A percentile compares a stretch with the other conserved stretches of the same genome.
These are phyloP conservation scores for Hybos culiciformis DNA, from an alignment of 2,888 invertebrate genomes.

Conservation along the genomic window DNA sequence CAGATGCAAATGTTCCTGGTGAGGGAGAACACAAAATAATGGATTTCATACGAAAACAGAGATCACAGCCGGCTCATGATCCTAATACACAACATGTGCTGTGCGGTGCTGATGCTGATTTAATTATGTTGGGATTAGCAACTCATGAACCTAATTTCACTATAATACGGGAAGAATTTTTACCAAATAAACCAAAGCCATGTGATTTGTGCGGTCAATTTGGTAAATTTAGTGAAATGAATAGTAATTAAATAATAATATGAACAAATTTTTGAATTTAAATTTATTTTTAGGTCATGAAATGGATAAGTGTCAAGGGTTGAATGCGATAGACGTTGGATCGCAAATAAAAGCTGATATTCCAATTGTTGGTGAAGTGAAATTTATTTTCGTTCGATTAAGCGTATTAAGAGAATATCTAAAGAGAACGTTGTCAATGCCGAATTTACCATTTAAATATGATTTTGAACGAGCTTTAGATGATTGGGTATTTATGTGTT, in stretches of 20 bases:
- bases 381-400: conserved; percentile 87
- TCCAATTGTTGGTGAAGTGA: conserved; percentile 58
- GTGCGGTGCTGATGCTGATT: conserved; percentile 96
- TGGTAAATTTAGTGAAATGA: conserved; percentile 31
- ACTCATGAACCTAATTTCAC: conserved; percentile 99
- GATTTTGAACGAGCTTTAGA: conserved; percentile 92
- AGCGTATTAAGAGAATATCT: conserved; percentile 88
- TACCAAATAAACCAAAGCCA: conserved; percentile 88
- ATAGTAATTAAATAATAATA: not conserved
- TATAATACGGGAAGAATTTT: conserved; percentile 96
- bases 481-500: conserved; percentile 99
- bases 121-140: conserved; percentile 95
- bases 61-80: conserved; percentile 89
- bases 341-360: conserved; percentile 38
- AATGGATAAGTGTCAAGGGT: conserved; percentile 82
- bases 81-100: conserved; percentile 96
- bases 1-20: conserved; percentile 96
- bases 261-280: not conserved
- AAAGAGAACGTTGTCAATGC: conserved; percentile 77
- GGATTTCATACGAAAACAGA: conserved; percentile 94
- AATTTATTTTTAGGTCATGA: conserved; percentile 51
- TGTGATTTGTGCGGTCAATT: conserved; percentile 89
- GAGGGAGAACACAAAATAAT: conserved; percentile 99
- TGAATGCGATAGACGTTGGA: conserved; percentile 40
- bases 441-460: conserved; percentile 82